Conservation (phyloP, 2,113 vertebrate genomes). For the Hypanus sabinus region DNA sequence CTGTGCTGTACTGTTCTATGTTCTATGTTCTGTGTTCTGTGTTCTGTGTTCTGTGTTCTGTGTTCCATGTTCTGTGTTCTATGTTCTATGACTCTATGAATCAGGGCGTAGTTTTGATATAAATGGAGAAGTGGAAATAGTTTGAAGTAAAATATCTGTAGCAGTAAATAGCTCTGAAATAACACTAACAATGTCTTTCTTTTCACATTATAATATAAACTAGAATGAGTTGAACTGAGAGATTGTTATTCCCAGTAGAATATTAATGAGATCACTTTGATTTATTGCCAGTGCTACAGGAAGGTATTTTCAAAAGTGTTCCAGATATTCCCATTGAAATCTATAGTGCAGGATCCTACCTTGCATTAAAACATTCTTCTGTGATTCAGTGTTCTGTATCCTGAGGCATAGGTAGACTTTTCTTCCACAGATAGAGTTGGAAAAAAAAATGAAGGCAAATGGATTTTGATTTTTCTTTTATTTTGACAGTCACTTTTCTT, state of each 20-base stretch:
- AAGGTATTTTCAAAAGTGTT: background rate
- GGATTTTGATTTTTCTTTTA: background rate
- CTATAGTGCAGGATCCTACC: background rate
- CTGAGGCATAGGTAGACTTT: background rate
- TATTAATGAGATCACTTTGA: constrained; percentile 1
- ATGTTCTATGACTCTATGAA: no score
- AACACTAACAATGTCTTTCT: background rate
- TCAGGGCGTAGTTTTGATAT: background rate
- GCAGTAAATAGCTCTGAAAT: background rate
- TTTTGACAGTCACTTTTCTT: background rate
- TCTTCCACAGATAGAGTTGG: background rate
- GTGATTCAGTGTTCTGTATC: background rate
- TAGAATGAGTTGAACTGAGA: constrained; percentile 4
- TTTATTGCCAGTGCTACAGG: background rate
- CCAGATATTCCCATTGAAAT: background rate
- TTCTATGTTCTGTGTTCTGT: no score
- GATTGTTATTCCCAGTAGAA: background rate
- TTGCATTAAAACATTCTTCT: background rate
- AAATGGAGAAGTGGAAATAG: background rate
- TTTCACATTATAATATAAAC: constrained; percentile 6
- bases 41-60: no score
- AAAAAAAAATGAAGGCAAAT: background rate
- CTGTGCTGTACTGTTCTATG: no score
- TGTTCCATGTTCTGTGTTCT: no score
- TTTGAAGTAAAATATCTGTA: background rate